Conservation (phyloP, 1,140 invertebrate genomes). For the Tetramorium parvispinum region DNA sequence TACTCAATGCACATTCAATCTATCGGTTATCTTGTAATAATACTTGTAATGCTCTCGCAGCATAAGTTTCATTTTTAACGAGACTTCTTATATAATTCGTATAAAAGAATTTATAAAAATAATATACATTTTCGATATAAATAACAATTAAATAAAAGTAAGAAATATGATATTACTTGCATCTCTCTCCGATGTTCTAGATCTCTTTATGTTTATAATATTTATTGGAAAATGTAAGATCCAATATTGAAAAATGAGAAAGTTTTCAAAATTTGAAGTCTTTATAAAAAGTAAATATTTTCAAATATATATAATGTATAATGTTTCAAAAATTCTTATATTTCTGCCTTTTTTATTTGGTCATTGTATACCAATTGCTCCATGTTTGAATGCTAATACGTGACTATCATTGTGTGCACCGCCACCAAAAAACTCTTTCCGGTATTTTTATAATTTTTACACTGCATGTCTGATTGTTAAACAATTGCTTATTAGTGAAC, state of each 20-base stretch:
- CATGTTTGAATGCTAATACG: conserved; percentile 75
- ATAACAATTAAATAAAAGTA: conserved; percentile 3
- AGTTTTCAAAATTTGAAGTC: conserved; percentile 26
- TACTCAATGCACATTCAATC: no score
- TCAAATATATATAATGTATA: conserved; percentile 31
- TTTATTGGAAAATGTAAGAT: background rate
- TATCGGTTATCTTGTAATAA: no score
- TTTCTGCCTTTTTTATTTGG: conserved; percentile 53
- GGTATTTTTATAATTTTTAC: conserved; percentile 67
- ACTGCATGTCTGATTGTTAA: conserved; percentile 55
- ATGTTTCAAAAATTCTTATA: conserved; percentile 32
- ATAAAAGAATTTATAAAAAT: background rate
- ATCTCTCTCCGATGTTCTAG: background rate
- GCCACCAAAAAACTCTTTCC: conserved; percentile 75
- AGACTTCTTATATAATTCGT: background rate
- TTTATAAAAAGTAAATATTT: conserved; percentile 27
- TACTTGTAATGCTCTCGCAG: no score
- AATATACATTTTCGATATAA: background rate
- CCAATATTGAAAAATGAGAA: background rate
- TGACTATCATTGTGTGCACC: conserved; percentile 67
- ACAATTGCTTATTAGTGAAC: conserved; percentile 59
- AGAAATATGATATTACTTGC: background rate
- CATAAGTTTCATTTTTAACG: background rate
- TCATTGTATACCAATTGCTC: conserved; percentile 71
- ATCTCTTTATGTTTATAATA: background rate